Evolutionary conservation across 2,888 invertebrate genomes (phyloP), one percentile per base, ranked within the genome.

Genomic region (Matsumyia berberina): DNA sequence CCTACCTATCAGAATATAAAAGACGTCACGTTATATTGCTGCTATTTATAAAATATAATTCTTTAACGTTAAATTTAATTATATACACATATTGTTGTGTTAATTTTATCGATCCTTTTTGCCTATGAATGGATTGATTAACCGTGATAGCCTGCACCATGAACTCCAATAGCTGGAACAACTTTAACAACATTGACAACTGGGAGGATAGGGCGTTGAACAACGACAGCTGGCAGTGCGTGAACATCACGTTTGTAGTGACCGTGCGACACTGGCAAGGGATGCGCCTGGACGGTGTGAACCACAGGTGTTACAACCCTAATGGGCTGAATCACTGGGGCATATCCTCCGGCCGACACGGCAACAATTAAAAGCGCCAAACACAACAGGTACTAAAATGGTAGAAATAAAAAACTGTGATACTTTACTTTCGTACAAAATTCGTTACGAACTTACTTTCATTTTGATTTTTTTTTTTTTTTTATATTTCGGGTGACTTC

Each of bases 361-460:
- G 46, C 55, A 12, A 12, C 74, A n/a, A 74, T 17, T 4, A 60
- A 69, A 8, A 77, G 12, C 0, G 33, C 24, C 1, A 66, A 37
- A 15, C 51, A 64, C 37, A 74, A 12, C 1, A 74, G 0, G 29
- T 42, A 55, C 74, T 74, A 11, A 7, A 55, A 53, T 9, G 4
- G n/a, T 53, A 31, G 31, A 7, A 37, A 12, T 11, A n/a, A 24
- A 24, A 24, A 24, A 3, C 24, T 24, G 1, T 24, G 11, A 29
- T 0, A 15, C 9, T 11, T 49, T 17, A 37, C 17, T 19, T 6
- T 17, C n/a, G 17, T 24, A 11, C 8, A 8, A 4, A 46, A 39
- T 7, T 42, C 31, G 11, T 4, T 7, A 5, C 5, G 7, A 29
- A 12, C 58, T 78, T 72, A 64, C 78, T 46, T 79, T 79, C 70